Evolutionary conservation across 1,140 invertebrate genomes (phyloP), one percentile per base, ranked within the genome.

Genomic region (Bombus pyrosoma): DNA sequence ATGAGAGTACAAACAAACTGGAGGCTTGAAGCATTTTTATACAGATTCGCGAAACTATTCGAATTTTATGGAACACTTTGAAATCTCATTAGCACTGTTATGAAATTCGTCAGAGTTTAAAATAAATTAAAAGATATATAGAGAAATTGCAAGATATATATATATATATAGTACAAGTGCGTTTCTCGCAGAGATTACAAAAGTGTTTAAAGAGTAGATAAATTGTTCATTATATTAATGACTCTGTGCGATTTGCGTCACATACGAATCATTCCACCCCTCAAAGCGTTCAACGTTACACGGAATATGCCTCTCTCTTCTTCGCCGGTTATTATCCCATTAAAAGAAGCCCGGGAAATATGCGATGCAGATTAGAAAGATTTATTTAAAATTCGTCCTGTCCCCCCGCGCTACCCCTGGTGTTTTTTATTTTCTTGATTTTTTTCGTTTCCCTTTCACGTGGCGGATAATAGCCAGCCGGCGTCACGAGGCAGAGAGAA

Each of bases 361-460:
- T 81, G 37, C 80, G 37, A 73, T 81, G 69, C 53, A 62, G 68
- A 73, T 81, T 81, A 81, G 69, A 43, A 72, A 71, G 68, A 81
- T 59, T 81, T 81, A 57, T 81, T 81, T 73, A 72, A 81, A 73
- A 81, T 81, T 81, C 80, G n/a, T n/a, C 68, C 28, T n/a, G 5
- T 34, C 22, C 37, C 41, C 22, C 34, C 3, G 22, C 25, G 6
- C 18, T 9, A 18, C n/a, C n/a, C 15, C 32, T 34, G 32, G 13
- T n/a, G 10, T 18, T 28, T 62, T 62, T 25, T 32, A 8, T 37
- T 8, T 25, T 25, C 12, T 41, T 13, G 25, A 32, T n/a, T 25
- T 66, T 68, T 43, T 69, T 80, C 34, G 64, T 69, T 53, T 69
- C 64, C 43, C 64, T 43, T 78, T 69, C 37, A 37, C 82, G 74